phyloP scores from a whole-genome alignment of 1,140 invertebrate genomes.

The Lordiphosa collinella region DNA sequence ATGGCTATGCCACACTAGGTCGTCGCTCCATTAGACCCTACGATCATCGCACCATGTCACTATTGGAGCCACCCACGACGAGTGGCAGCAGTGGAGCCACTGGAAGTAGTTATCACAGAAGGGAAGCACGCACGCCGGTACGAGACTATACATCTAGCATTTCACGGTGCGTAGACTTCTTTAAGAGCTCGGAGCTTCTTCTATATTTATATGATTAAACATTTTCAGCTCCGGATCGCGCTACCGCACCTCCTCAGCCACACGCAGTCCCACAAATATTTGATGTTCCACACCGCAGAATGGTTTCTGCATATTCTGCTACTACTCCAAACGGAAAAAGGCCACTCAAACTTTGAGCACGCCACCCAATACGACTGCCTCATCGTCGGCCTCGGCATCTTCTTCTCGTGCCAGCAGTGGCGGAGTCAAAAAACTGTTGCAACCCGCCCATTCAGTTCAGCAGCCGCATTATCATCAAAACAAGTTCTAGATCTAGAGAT shows the following conservation, averaged over 20 bases:
- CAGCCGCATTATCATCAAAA: slow-evolving; percentile 18
- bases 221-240: slow-evolving; percentile 62
- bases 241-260: slow-evolving; percentile 70
- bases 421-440: slow-evolving; percentile 35
- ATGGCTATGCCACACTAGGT: slow-evolving; percentile 76
- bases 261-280: slow-evolving; percentile 78
- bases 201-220: too few relatives aligned
- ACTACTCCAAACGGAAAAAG: slow-evolving; percentile 70
- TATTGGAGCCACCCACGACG: slow-evolving; percentile 55
- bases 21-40: slow-evolving; percentile 64
- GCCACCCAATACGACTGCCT: slow-evolving; percentile 54
- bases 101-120: slow-evolving; percentile 46
- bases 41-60: slow-evolving; percentile 74
- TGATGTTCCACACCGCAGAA: slow-evolving; percentile 79
- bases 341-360: slow-evolving; percentile 23
- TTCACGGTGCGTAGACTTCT: slow-evolving; percentile 48
- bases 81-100: slow-evolving; percentile 11
- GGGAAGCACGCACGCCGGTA: slow-evolving; percentile 57
- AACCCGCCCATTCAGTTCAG: slow-evolving; percentile 6
- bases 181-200: too few relatives aligned
- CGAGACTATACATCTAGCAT: slow-evolving; percentile 69
- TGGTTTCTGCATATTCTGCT: slow-evolving; percentile 79
- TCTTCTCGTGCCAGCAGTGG: slow-evolving; percentile 60
- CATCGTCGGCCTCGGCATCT: slow-evolving; percentile 47
- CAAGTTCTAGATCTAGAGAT: slow-evolving; percentile 29